Evolutionary conservation across 2,797 vertebrate species (phyloP).

Genomic region (Ciconia nigra): DNA sequence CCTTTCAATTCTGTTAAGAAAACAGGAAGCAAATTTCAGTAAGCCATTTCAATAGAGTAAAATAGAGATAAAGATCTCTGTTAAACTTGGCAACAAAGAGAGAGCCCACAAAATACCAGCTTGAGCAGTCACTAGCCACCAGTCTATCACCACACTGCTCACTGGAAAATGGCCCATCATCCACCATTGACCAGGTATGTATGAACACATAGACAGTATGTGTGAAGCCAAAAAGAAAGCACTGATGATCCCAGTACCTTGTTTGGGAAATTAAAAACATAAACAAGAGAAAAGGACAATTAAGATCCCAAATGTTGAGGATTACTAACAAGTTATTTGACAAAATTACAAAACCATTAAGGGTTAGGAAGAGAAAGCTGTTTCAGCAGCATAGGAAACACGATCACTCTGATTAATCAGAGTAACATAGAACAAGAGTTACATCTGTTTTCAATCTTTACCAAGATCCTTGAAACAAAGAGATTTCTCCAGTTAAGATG

Average conservation of each 20-base stretch:
- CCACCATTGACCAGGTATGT: accelerated
- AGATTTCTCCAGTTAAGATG: background rate
- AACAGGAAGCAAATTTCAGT: slow-evolving; percentile 50
- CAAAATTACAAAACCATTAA: background rate
- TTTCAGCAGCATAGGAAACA: background rate
- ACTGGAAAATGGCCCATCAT: background rate
- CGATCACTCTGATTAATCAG: accelerated
- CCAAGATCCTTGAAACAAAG: background rate
- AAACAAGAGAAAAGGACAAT: background rate
- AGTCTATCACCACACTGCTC: background rate
- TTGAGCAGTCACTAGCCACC: background rate
- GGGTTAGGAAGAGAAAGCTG: background rate
- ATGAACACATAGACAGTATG: accelerated
- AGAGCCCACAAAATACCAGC: background rate
- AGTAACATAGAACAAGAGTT: background rate
- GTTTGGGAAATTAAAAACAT: background rate
- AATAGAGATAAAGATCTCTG: background rate
- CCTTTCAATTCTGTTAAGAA: slow-evolving; percentile 17
- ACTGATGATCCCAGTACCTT: background rate
- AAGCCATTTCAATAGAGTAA: background rate
- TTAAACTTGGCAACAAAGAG: background rate
- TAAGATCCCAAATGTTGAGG: background rate
- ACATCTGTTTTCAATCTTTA: background rate
- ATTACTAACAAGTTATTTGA: background rate
- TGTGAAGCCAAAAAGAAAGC: background rate